Conservation (phyloP, 2,113 vertebrate species). For the Labeo catla region DNA sequence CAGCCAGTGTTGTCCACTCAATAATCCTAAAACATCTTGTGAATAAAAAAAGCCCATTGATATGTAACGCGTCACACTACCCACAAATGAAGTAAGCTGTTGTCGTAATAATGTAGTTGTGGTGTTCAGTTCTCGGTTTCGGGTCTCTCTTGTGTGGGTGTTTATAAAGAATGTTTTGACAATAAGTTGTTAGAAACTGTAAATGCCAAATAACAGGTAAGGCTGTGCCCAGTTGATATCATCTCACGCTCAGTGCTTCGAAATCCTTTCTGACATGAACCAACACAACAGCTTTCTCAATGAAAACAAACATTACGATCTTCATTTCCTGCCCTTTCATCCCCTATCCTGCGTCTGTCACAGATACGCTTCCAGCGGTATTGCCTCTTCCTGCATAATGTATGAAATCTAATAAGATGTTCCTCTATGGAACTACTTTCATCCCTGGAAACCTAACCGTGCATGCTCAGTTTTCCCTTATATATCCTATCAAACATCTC, state of each 20-base stretch:
- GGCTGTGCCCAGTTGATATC: slow-evolving; percentile 8
- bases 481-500: not conserved
- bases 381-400: slow-evolving; percentile 24
- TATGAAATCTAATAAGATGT: slow-evolving; percentile 4
- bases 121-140: not conserved
- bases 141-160: not conserved
- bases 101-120: not conserved
- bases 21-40: not conserved
- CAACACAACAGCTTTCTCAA: not conserved
- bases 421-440: slow-evolving; percentile 6
- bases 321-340: slow-evolving; percentile 42
- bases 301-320: slow-evolving; percentile 38
- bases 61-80: not conserved
- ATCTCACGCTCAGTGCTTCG: not conserved
- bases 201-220: slow-evolving; percentile 7
- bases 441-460: not conserved
- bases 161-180: not conserved
- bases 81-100: not conserved
- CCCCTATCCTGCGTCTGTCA: slow-evolving; percentile 4
- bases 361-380: not conserved
- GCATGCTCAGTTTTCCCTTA: not conserved
- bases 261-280: slow-evolving; percentile 29
- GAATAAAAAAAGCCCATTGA: not conserved
- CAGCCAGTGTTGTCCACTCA: not conserved
- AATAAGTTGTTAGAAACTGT: not conserved